A percentile compares a stretch with the other conserved stretches of the same genome.
Evolutionary conservation across 2,113 vertebrate species (phyloP).

Genomic region (Menidia beryllina): DNA sequence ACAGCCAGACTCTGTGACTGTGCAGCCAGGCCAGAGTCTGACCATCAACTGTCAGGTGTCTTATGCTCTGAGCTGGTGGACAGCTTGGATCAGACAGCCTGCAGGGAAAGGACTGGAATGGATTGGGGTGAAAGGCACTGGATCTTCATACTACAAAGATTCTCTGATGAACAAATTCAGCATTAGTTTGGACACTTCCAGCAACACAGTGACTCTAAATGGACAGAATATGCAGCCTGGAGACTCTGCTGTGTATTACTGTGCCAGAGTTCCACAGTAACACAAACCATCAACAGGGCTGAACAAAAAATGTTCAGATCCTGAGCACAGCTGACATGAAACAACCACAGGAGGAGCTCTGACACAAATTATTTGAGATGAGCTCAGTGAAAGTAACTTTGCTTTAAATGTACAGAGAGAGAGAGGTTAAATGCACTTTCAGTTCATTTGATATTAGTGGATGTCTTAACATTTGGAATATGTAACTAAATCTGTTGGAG

Average conservation of each 20-base stretch:
- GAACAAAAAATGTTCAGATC: constrained; percentile 9
- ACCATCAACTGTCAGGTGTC: constrained; percentile 47
- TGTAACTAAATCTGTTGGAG: too few species aligned
- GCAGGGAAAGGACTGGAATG: not conserved
- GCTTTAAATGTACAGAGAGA: too few species aligned
- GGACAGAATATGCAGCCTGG: constrained; percentile 14
- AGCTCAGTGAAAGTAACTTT: too few species aligned
- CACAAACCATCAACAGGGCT: not conserved
- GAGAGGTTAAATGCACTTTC: too few species aligned
- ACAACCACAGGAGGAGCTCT: not conserved
- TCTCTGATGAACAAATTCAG: not conserved
- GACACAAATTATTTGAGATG: not conserved
- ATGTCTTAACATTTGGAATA: too few species aligned
- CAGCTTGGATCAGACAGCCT: constrained; percentile 56
- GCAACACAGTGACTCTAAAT: constrained; percentile 2
- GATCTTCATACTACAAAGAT: not conserved
- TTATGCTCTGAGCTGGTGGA: not conserved
- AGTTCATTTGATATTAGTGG: too few species aligned
- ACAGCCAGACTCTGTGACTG: constrained; percentile 50
- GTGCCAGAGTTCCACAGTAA: constrained; percentile 5
- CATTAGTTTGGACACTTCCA: not conserved
- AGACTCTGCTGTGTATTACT: constrained; percentile 47
- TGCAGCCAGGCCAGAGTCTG: constrained; percentile 42
- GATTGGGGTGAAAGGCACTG: not conserved
- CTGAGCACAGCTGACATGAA: not conserved